Evolutionary conservation across 2,797 vertebrate species (phyloP).

Genomic region (Phaenicophaeus curvirostris): DNA sequence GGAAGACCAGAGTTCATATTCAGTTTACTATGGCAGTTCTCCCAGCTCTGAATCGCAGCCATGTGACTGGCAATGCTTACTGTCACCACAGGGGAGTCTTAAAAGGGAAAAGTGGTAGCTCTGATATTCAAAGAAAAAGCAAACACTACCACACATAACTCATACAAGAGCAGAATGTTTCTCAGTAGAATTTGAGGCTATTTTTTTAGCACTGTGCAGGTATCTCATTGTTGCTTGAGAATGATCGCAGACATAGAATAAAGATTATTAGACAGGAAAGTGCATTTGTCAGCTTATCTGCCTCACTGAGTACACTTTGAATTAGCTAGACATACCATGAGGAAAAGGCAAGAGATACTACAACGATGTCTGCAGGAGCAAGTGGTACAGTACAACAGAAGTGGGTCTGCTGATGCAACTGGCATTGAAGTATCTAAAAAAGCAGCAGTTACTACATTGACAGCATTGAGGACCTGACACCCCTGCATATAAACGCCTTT

Average conservation of each 20-base stretch:
- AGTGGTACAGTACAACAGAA: background rate
- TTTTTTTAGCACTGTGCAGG: background rate
- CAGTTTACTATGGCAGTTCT: constrained; percentile 72
- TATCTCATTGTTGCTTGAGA: background rate
- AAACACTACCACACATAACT: constrained; percentile 47
- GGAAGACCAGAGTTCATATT: constrained; percentile 73
- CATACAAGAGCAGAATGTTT: background rate
- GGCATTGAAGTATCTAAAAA: accelerated
- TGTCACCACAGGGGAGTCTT: constrained; percentile 72
- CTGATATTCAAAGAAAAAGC: constrained; percentile 54
- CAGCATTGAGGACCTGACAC: background rate
- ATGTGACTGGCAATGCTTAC: constrained; percentile 71
- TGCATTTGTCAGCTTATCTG: background rate
- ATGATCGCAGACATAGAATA: background rate
- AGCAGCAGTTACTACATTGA: background rate
- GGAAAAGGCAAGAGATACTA: background rate
- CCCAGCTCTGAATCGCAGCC: constrained; percentile 70
- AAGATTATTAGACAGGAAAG: background rate
- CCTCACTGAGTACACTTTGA: background rate
- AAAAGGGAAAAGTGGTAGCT: constrained; percentile 67
- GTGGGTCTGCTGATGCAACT: background rate
- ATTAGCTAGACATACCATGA: background rate
- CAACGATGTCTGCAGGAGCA: background rate
- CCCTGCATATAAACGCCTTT: background rate
- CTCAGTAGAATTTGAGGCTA: background rate